Percentiles rank a stretch among this genome's conserved stretches.
Evolutionary conservation across 2,113 vertebrate genomes (phyloP).

Genomic region (Athene cunicularia): DNA sequence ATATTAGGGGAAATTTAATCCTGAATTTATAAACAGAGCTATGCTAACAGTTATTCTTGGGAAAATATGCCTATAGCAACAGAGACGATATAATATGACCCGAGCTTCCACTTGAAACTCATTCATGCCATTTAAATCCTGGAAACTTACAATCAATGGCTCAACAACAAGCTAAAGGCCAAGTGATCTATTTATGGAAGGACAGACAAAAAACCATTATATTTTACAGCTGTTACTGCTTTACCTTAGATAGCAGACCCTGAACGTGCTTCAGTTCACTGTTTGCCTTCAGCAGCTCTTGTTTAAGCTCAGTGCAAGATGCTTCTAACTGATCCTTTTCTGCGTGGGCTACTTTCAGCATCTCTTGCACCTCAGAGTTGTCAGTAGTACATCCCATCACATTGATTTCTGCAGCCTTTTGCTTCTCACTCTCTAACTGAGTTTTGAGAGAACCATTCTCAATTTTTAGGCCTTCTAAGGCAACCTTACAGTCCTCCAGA

Average conservation of each 20-base stretch:
- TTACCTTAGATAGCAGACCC: conserved; percentile 85
- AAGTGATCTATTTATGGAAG: background rate
- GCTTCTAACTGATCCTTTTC: conserved; percentile 87
- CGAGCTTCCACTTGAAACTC: background rate
- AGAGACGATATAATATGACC: accelerated
- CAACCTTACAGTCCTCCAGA: conserved; percentile 78
- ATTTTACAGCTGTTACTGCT: background rate
- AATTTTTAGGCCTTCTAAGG: conserved; percentile 79
- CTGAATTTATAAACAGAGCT: background rate
- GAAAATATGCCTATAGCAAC: background rate
- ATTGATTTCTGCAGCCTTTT: conserved; percentile 81
- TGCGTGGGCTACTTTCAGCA: conserved; percentile 82
- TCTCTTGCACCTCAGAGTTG: conserved; percentile 79
- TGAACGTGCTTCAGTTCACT: conserved; percentile 81
- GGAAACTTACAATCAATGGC: background rate
- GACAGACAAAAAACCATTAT: background rate
- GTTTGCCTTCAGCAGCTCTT: conserved; percentile 84
- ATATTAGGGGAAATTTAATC: background rate
- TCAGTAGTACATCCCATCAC: conserved; percentile 76
- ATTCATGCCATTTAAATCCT: background rate
- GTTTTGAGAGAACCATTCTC: conserved; percentile 86
- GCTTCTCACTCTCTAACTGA: conserved; percentile 86
- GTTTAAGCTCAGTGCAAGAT: conserved; percentile 82
- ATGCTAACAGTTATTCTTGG: background rate
- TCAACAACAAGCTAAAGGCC: background rate